Conservation (phyloP, 2,113 vertebrate genomes). For the Pelmatolapia mariae region DNA sequence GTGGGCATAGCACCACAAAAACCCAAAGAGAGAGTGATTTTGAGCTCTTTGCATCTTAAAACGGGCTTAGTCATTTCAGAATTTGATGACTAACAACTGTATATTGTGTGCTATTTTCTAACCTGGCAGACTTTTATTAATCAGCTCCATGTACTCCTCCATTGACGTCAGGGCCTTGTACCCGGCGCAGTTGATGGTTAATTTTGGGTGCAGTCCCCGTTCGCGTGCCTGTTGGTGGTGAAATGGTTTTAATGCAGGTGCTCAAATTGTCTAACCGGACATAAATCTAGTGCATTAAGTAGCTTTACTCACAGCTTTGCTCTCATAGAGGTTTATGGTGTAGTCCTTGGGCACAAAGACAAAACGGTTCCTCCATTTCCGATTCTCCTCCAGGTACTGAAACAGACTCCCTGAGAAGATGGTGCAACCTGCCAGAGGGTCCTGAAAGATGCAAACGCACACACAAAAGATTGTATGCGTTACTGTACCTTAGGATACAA, state of each 20-base stretch:
- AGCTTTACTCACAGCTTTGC: conserved; percentile 78
- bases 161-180: conserved; percentile 87
- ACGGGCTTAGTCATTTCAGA: not conserved
- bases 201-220: conserved; percentile 75
- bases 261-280: not conserved
- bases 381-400: conserved; percentile 90
- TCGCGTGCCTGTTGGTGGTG: conserved; percentile 78
- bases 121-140: conserved; percentile 87
- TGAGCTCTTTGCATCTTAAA: not conserved
- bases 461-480: not conserved
- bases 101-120: not conserved
- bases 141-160: conserved; percentile 86
- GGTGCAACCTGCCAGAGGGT: conserved; percentile 80
- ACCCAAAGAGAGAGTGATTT: not conserved
- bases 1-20: not conserved
- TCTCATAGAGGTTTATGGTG: conserved; percentile 80
- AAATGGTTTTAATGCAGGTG: not conserved
- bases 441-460: conserved; percentile 49
- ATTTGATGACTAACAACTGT: not conserved
- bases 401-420: conserved; percentile 93
- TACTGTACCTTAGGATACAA: not conserved
- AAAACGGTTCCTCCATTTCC: conserved; percentile 91
- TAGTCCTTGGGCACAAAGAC: conserved; percentile 86
- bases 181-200: conserved; percentile 85
- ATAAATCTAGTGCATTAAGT: not conserved